Evolutionary conservation across 2,113 vertebrate genomes (phyloP).

Genomic region (Oryzias celebensis): DNA sequence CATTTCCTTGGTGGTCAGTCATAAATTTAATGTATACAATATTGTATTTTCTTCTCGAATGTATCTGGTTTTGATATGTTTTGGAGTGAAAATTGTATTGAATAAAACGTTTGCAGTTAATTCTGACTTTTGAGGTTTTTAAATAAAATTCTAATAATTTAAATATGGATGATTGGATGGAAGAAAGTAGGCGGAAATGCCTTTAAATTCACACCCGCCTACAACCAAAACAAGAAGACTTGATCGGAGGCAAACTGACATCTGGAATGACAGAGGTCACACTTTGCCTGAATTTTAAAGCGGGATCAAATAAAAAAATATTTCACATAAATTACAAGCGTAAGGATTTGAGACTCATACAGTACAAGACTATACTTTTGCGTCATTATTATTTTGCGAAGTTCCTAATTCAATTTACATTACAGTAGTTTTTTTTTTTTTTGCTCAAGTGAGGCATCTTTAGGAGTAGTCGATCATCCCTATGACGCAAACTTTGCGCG

Average conservation of each 20-base stretch:
- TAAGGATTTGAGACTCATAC: too few species aligned
- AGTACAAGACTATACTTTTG: too few species aligned
- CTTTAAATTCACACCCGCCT: too few species aligned
- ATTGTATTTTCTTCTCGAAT: constrained; percentile 52
- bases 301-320: neutral
- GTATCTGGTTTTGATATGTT: constrained; percentile 78
- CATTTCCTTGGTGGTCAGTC: constrained; percentile 43
- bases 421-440: neutral
- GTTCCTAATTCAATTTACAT: too few species aligned
- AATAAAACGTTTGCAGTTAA: constrained; percentile 71
- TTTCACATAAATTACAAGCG: neutral
- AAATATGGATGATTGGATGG: too few species aligned
- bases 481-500: constrained; percentile 54
- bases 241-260: too few species aligned
- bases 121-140: neutral
- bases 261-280: neutral
- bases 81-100: constrained; percentile 75
- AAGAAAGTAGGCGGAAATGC: too few species aligned
- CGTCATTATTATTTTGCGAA: too few species aligned
- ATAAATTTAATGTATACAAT: constrained; percentile 46
- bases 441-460: neutral
- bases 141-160: too few species aligned
- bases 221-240: too few species aligned
- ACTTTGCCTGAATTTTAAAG: neutral
- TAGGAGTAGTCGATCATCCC: neutral